Evolutionary conservation across 2,888 invertebrate species (phyloP).

Genomic region (Papilio demoleus): DNA sequence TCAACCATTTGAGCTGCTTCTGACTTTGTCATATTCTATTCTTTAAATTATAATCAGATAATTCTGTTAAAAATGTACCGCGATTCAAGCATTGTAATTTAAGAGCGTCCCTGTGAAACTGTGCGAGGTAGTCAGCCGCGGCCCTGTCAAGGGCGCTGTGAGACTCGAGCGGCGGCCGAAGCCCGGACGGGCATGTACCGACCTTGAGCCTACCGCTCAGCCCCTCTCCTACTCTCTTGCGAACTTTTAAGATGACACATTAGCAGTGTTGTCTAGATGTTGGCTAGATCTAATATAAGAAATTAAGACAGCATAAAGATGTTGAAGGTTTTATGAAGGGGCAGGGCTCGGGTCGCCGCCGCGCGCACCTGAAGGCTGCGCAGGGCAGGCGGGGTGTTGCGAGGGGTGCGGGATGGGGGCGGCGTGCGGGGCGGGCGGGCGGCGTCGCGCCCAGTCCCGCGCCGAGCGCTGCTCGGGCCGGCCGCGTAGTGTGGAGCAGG

Average conservation of each 20-base stretch:
- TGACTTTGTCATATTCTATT: too few species aligned
- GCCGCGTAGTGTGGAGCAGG: slow-evolving; percentile 62
- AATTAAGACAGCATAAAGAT: slow-evolving; percentile 42
- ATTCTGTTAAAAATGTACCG: too few species aligned
- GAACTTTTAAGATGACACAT: not conserved
- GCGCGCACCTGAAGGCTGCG: slow-evolving; percentile 67
- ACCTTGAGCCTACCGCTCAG: slow-evolving; percentile 66
- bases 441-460: slow-evolving; percentile 61
- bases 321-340: slow-evolving; percentile 52
- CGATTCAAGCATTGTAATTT: too few species aligned
- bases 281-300: slow-evolving; percentile 44
- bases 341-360: slow-evolving; percentile 56
- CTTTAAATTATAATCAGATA: too few species aligned
- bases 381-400: slow-evolving; percentile 51
- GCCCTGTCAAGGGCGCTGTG: slow-evolving; percentile 61
- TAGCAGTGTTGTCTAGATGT: slow-evolving; percentile 39
- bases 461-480: slow-evolving; percentile 77
- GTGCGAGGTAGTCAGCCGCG: slow-evolving; percentile 37
- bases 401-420: slow-evolving; percentile 46
- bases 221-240: slow-evolving; percentile 41
- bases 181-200: slow-evolving; percentile 63
- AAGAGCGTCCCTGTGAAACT: slow-evolving; percentile 16
- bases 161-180: slow-evolving; percentile 52
- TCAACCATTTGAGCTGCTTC: too few species aligned
- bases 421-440: slow-evolving; percentile 40